Evolutionary conservation across 2,113 vertebrate species (phyloP).

Genomic region (Hemicordylus capensis): DNA sequence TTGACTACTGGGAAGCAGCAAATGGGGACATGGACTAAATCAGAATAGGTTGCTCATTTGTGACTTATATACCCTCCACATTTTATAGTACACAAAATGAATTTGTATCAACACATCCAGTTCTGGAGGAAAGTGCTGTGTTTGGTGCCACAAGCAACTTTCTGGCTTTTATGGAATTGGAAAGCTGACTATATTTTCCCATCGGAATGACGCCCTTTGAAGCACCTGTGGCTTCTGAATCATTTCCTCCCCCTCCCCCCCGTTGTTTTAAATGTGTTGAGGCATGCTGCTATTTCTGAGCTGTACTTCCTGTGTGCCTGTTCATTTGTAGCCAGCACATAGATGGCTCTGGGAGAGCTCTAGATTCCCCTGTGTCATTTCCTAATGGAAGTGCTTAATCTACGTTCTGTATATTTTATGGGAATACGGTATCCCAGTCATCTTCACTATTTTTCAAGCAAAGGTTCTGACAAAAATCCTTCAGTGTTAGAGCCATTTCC

Average conservation of each 20-base stretch:
- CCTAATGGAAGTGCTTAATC: background rate
- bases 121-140: background rate
- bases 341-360: background rate
- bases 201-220: background rate
- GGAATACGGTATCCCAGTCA: background rate
- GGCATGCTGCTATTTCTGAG: conserved; percentile 21
- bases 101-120: background rate
- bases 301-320: conserved; percentile 43
- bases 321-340: background rate
- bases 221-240: conserved; percentile 68
- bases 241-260: conserved; percentile 61
- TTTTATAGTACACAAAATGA: background rate
- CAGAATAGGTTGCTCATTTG: background rate
- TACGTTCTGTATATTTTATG: conserved; percentile 9
- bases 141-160: background rate
- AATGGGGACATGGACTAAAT: background rate
- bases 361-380: background rate
- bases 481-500: too few species aligned
- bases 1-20: background rate
- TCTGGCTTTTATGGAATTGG: background rate
- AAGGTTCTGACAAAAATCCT: too few species aligned
- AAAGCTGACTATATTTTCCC: background rate
- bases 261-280: conserved; percentile 37
- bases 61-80: background rate
- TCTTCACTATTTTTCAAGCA: too few species aligned